Percentiles rank a stretch among this genome's conserved stretches.
phyloP scores from a whole-genome alignment of 2,797 vertebrate genomes.

The Ctenopoma multispine region DNA sequence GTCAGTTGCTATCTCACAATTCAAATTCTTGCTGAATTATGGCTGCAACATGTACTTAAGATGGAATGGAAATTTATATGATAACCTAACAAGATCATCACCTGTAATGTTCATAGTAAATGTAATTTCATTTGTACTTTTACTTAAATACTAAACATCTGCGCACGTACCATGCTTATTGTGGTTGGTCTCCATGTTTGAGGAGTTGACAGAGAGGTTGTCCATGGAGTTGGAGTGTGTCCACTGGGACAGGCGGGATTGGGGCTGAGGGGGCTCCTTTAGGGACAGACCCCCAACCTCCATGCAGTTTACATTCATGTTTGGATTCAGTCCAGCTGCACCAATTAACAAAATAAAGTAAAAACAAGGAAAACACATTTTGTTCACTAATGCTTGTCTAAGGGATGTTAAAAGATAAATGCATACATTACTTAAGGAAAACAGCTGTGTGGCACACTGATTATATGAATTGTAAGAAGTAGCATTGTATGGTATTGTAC shows the following conservation, averaged over 20 bases:
- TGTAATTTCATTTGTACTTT: constrained; percentile 1
- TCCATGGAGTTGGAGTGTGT: constrained; percentile 97
- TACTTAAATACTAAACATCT: background rate
- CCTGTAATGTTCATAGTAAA: background rate
- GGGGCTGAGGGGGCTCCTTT: constrained; percentile 96
- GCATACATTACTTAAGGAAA: background rate
- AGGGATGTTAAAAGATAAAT: background rate
- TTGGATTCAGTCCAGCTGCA: constrained; percentile 94
- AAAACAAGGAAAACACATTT: background rate
- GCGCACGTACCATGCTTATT: constrained; percentile 90
- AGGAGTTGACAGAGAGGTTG: constrained; percentile 91
- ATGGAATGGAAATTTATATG: background rate
- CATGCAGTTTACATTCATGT: constrained; percentile 98
- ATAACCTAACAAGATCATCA: background rate
- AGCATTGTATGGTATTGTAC: background rate
- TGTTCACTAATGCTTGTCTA: background rate
- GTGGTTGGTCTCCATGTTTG: constrained; percentile 94
- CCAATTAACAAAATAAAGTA: background rate
- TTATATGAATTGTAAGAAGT: background rate
- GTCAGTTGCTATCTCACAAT: background rate
- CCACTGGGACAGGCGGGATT: constrained; percentile 99
- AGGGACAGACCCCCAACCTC: constrained; percentile 93
- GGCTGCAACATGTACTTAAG: background rate
- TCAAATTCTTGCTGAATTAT: background rate
- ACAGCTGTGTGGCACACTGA: background rate